phyloP scores from a whole-genome alignment of 2,113 vertebrate genomes.

The Electrona antarctica region DNA sequence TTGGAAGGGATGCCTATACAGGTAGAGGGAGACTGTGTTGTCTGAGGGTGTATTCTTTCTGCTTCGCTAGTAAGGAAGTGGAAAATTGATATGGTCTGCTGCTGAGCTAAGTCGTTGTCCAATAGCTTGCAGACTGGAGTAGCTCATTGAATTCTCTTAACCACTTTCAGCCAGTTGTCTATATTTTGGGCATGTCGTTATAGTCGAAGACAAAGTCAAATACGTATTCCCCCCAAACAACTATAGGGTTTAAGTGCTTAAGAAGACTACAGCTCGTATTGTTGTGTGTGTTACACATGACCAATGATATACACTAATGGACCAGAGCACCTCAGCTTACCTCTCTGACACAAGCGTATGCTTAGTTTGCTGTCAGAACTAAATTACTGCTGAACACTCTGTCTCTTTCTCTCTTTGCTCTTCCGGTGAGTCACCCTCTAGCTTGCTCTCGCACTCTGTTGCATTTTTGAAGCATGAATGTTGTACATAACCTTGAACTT shows the following conservation, averaged over 20 bases:
- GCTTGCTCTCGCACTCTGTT: background rate
- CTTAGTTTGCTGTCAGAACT: constrained; percentile 49
- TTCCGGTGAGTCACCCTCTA: constrained; percentile 1
- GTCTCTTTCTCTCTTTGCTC: constrained; percentile 27
- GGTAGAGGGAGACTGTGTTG: constrained; percentile 32
- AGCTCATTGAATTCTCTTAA: constrained; percentile 53
- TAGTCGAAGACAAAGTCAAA: too few species aligned
- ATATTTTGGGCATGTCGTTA: too few species aligned
- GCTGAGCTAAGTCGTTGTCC: constrained; percentile 49
- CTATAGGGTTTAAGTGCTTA: too few species aligned
- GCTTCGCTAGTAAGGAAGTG: constrained; percentile 9
- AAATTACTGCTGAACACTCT: constrained; percentile 21
- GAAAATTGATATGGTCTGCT: constrained; percentile 40
- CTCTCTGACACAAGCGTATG: constrained; percentile 56
- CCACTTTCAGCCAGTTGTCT: background rate
- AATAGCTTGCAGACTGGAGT: constrained; percentile 57
- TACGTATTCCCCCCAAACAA: too few species aligned
- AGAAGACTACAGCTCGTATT: constrained; percentile 59
- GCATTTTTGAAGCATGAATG: constrained; percentile 31
- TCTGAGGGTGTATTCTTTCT: background rate
- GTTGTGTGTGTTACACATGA: constrained; percentile 56
- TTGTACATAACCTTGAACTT: constrained; percentile 44
- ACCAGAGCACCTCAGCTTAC: constrained; percentile 66
- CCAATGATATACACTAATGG: constrained; percentile 65
- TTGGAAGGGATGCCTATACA: constrained; percentile 11